These are phyloP conservation scores for Tarsius wallacei DNA, from an alignment of 2,797 vertebrate species.

Conservation along the genomic window DNA sequence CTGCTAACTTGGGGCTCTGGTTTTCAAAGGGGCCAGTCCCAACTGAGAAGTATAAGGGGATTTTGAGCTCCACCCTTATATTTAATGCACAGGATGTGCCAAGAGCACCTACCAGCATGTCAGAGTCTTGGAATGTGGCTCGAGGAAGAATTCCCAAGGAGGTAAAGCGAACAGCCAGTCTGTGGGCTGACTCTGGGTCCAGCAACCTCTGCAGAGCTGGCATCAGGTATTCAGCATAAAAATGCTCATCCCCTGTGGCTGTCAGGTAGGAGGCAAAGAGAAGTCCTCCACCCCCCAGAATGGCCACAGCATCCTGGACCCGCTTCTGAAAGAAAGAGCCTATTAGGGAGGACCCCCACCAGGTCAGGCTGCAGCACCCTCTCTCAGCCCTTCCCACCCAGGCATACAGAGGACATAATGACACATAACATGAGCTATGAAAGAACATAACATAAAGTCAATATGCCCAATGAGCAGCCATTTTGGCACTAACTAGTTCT, in stretches of 20 bases:
- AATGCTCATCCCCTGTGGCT: slow-evolving; percentile 93
- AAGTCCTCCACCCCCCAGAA: slow-evolving; percentile 94
- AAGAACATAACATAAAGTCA: no score
- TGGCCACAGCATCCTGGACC: slow-evolving; percentile 92
- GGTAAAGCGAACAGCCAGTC: slow-evolving; percentile 92
- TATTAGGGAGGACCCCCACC: no score
- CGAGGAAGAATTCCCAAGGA: slow-evolving; percentile 93
- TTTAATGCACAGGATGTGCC: background rate
- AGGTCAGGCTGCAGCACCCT: background rate
- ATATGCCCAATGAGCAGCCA: no score
- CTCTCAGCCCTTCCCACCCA: background rate
- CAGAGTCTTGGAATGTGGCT: slow-evolving; percentile 91
- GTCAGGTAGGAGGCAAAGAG: slow-evolving; percentile 95
- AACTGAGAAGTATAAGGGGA: background rate
- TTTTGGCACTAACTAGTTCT: no score
- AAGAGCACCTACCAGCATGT: slow-evolving; percentile 91
- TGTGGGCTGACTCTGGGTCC: slow-evolving; percentile 94
- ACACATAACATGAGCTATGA: background rate
- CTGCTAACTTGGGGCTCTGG: background rate
- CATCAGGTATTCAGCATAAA: slow-evolving; percentile 94
- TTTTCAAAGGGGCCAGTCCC: background rate
- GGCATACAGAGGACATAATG: background rate
- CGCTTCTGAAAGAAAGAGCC: slow-evolving; percentile 89
- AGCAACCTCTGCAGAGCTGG: slow-evolving; percentile 93
- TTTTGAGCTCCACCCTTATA: background rate